phyloP scores from a whole-genome alignment of 1,140 invertebrate genomes.

The Steinernema khuongi region DNA sequence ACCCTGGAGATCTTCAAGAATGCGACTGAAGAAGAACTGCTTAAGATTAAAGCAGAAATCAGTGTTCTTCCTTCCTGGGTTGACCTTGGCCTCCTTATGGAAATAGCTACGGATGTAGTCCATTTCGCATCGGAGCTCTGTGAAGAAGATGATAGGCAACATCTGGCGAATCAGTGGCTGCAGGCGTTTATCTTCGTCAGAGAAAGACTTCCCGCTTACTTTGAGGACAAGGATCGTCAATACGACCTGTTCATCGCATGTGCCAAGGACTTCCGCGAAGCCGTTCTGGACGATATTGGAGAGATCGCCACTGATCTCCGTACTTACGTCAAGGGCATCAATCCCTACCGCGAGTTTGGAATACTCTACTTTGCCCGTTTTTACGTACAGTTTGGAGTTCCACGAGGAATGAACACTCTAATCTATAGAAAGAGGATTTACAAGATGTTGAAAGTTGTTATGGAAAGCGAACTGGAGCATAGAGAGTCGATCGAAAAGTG shows the following conservation, averaged over 20 bases:
- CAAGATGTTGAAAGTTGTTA: too few relatives aligned
- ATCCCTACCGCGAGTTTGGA: too few relatives aligned
- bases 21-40: background rate
- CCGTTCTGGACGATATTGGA: background rate
- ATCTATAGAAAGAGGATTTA: too few relatives aligned
- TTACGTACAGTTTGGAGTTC: too few relatives aligned
- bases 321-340: background rate
- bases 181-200: background rate
- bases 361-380: too few relatives aligned
- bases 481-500: too few relatives aligned
- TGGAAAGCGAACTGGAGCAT: too few relatives aligned
- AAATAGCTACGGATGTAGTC: background rate
- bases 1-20: slow-evolving; percentile 6
- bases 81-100: background rate
- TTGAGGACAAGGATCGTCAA: background rate
- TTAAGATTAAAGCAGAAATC: background rate
- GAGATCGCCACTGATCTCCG: too few relatives aligned
- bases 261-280: background rate
- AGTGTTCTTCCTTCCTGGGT: background rate
- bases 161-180: background rate
- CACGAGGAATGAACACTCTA: too few relatives aligned
- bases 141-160: background rate
- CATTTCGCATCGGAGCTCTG: background rate
- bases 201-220: background rate
- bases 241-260: background rate